Conservation (phyloP, 2,797 vertebrate genomes). For the Protonibea diacanthus region DNA sequence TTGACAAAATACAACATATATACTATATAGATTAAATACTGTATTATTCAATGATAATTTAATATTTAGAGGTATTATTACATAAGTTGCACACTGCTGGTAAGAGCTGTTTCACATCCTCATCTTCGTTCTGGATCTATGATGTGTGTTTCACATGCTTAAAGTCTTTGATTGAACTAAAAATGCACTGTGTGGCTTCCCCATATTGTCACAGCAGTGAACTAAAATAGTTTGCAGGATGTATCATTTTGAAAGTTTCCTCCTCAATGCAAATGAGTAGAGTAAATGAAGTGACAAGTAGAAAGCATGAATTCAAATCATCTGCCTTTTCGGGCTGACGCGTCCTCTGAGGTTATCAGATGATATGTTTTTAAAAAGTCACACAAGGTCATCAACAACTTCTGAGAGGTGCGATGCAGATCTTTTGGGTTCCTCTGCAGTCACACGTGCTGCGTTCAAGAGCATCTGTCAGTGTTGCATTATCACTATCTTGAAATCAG, state of each 20-base stretch:
- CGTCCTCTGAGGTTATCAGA: not conserved
- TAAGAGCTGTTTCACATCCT: slow-evolving; percentile 41
- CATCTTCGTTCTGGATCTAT: slow-evolving; percentile 19
- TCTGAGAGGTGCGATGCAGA: not conserved
- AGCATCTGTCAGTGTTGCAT: not conserved
- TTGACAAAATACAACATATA: slow-evolving; percentile 20
- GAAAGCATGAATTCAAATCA: not conserved
- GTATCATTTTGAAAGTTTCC: not conserved
- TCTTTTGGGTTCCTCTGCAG: not conserved
- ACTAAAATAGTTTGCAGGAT: not conserved
- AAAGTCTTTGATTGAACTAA: slow-evolving; percentile 22
- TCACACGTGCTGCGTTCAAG: not conserved
- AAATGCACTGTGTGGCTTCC: slow-evolving; percentile 1
- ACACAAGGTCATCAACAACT: not conserved
- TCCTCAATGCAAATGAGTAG: not conserved
- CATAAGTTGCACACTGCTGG: not conserved
- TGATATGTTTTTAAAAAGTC: not conserved
- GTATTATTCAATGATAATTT: not conserved
- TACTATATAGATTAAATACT: not conserved
- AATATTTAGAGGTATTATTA: slow-evolving; percentile 20
- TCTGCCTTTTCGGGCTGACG: not conserved
- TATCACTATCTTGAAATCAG: not conserved
- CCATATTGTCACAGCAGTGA: not conserved
- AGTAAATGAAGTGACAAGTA: not conserved
- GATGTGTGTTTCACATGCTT: slow-evolving; percentile 20